Percentiles rank a stretch among this genome's conserved stretches.
Evolutionary conservation across 1,140 invertebrate genomes (phyloP).

Genomic region (Drosophila bocki): DNA sequence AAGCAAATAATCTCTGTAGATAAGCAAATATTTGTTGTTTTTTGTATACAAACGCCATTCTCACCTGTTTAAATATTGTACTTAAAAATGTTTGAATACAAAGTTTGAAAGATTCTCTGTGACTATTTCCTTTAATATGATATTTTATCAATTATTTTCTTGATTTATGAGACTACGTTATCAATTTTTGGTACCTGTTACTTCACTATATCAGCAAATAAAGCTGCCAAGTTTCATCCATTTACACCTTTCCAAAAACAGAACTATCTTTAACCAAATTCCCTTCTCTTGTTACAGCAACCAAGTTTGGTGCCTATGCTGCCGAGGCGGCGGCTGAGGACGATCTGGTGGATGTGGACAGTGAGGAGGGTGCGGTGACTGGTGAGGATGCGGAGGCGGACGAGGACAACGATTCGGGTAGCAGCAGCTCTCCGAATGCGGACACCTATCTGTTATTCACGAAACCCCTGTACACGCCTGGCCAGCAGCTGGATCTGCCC

Average conservation of each 20-base stretch:
- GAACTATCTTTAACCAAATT: background rate
- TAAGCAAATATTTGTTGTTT: background rate
- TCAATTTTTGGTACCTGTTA: background rate
- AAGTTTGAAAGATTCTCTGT: background rate
- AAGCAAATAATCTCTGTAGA: constrained; percentile 1
- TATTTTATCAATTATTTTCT: background rate
- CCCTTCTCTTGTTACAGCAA: constrained; percentile 84
- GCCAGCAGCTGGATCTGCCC: constrained; percentile 80
- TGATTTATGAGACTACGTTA: background rate
- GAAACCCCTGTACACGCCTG: constrained; percentile 88
- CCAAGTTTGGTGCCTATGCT: constrained; percentile 88
- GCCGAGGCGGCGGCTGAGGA: constrained; percentile 92
- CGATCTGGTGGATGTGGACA: constrained; percentile 90
- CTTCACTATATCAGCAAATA: background rate
- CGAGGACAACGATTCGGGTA: constrained; percentile 88
- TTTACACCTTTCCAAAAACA: no score
- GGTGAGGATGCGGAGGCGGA: constrained; percentile 88
- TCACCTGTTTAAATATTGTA: background rate
- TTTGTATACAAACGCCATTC: background rate
- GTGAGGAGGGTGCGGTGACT: constrained; percentile 88
- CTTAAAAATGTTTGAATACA: background rate
- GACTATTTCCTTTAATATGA: background rate
- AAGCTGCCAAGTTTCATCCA: no score
- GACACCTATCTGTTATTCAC: constrained; percentile 97
- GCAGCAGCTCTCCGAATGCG: constrained; percentile 94